Evolutionary conservation across 2,888 invertebrate genomes (phyloP), one percentile per base, ranked within the genome.

Genomic region (Hetaerina titia): DNA sequence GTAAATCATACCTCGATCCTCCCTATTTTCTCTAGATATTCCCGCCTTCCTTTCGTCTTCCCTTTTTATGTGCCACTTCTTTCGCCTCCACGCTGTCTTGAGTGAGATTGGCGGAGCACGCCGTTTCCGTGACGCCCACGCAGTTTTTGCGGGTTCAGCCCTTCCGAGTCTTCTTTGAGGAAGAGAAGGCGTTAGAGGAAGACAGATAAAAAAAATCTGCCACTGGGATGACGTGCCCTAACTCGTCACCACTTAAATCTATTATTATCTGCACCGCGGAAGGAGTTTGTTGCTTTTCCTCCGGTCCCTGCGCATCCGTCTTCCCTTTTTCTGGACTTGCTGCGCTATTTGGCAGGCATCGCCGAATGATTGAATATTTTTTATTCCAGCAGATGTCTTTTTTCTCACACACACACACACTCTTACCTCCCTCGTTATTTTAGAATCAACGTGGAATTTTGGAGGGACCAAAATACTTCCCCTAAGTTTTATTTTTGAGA

Each of bases 241-340:
- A 89, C 89, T 89, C 89, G 58, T 89, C 89, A 58, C 89, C 58
- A 58, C 89, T 89, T 89, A 89, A 89, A 89, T 57, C 89, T 89
- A 89, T 89, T 58, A 58, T 57, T 89, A 13, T 57, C 13, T 57
- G 19, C 58, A 4, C 22, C 17, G 58, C 56, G 89, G 22, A n/a
- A 58, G 89, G 58, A 58, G n/a, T 17, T n/a, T 58, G 56, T 58
- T 89, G 22, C 58, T 57, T 89, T 89, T 15, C 58, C 88, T 88
- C 89, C 58, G 57, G 89, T n/a, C 69, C 69, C 69, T 5, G 22
- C 69, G 69, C 69, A 69, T 69, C 69, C 22, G 22, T 22, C 69
- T 69, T 13, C 31, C 25, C 25, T 81, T 31, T 81, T 81, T 81
- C 81, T 31, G 81, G 81, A 31, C 81, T 81, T 11, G 81, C 81